A percentile compares a stretch with the other conserved stretches of the same genome.
These are phyloP conservation scores for Pipa parva DNA, from an alignment of 2,113 vertebrate species.

Conservation along the genomic window DNA sequence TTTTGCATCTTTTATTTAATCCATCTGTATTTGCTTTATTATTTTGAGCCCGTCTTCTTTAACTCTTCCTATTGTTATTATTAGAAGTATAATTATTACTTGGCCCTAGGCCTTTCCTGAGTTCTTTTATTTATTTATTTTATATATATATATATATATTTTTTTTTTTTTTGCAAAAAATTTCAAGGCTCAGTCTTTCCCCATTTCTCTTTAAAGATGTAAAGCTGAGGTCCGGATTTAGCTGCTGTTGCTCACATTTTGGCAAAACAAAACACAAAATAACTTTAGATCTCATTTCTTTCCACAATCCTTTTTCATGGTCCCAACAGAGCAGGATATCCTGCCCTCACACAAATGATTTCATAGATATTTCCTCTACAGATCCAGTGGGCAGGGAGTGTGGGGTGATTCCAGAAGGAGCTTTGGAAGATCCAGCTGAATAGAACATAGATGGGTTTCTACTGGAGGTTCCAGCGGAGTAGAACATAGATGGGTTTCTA, in stretches of 20 bases:
- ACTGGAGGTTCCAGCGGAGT: too few relatives aligned
- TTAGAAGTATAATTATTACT: slow-evolving; percentile 51
- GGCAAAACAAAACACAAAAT: slow-evolving; percentile 62
- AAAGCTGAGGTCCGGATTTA: slow-evolving; percentile 73
- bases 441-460: too few relatives aligned
- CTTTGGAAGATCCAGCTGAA: too few relatives aligned
- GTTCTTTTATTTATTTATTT: slow-evolving; percentile 57
- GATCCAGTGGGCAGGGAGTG: slow-evolving; percentile 60
- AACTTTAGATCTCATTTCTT: not conserved
- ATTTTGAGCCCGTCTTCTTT: slow-evolving; percentile 54
- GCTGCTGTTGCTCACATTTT: slow-evolving; percentile 67
- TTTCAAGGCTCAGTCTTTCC: slow-evolving; percentile 55
- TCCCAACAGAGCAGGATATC: too few relatives aligned
- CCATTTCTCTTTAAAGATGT: slow-evolving; percentile 59
- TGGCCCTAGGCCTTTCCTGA: slow-evolving; percentile 79
- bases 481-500: too few relatives aligned
- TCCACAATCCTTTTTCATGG: slow-evolving; percentile 63
- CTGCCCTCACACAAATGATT: too few relatives aligned
- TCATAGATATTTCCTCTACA: slow-evolving; percentile 60
- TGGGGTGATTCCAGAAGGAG: slow-evolving; percentile 47
- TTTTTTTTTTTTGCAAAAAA: too few relatives aligned
- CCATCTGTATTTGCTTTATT: slow-evolving; percentile 10
- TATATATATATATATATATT: too few relatives aligned
- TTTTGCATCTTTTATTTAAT: slow-evolving; percentile 49
- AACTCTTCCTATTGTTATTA: slow-evolving; percentile 41